These are phyloP conservation scores for Corapipo altera DNA, from an alignment of 2,113 vertebrate genomes.

Conservation along the genomic window DNA sequence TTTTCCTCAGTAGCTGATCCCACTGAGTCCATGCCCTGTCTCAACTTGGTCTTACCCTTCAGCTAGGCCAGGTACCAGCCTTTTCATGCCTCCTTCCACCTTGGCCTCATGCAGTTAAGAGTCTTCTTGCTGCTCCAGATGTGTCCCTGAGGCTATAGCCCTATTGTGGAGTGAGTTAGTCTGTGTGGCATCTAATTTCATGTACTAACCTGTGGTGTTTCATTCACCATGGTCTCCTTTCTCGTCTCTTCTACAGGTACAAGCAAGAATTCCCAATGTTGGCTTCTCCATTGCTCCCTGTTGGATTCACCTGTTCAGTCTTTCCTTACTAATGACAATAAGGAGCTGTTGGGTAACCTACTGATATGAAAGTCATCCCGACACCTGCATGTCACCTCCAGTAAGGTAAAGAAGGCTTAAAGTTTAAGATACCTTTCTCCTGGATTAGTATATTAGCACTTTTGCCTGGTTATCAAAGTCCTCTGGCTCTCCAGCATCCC, in stretches of 20 bases:
- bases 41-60: not conserved
- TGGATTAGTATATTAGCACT: not conserved
- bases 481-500: not conserved
- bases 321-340: not conserved
- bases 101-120: not conserved
- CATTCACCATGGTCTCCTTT: not conserved
- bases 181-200: not conserved
- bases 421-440: not conserved
- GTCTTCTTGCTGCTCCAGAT: not conserved
- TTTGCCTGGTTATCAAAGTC: not conserved
- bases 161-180: not conserved
- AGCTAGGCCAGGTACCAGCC: not conserved
- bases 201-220: not conserved
- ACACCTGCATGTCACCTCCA: not conserved
- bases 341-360: not conserved
- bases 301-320: not conserved
- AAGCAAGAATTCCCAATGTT: fast-evolving
- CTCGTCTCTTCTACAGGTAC: not conserved
- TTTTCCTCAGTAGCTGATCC: not conserved
- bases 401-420: not conserved
- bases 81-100: not conserved
- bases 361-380: not conserved
- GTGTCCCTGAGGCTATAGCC: not conserved
- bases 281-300: not conserved
- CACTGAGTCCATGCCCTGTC: not conserved